Percentiles rank a stretch among this genome's conserved stretches.
These are phyloP conservation scores for Caerostris darwini DNA, from an alignment of 1,140 invertebrate species.

Conservation along the genomic window DNA sequence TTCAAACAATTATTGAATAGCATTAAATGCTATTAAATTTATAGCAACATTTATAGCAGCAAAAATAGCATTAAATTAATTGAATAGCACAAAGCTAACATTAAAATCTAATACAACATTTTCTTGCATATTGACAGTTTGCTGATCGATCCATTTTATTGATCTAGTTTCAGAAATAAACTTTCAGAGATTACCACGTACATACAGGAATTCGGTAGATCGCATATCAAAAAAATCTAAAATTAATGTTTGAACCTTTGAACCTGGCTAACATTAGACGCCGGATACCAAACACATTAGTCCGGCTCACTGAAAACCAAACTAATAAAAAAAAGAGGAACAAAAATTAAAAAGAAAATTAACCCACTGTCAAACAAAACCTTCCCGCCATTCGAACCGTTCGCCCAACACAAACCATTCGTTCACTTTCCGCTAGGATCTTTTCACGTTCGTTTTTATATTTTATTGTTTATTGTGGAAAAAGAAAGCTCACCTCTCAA, in stretches of 20 bases:
- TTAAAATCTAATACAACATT: too few species aligned
- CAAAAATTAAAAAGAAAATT: background rate
- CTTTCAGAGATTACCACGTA: background rate
- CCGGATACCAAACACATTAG: conserved; percentile 4
- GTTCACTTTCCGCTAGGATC: background rate
- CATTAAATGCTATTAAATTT: too few species aligned
- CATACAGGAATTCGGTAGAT: too few species aligned
- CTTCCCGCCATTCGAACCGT: conserved; percentile 4
- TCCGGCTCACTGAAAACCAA: background rate
- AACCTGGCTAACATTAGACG: background rate
- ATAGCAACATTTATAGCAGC: too few species aligned
- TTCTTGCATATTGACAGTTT: too few species aligned
- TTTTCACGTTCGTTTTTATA: background rate
- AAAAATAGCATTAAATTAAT: too few species aligned
- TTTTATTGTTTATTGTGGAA: background rate
- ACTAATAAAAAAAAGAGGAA: background rate
- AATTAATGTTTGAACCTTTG: background rate
- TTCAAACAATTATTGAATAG: too few species aligned
- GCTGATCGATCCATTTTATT: too few species aligned
- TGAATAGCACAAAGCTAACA: too few species aligned
- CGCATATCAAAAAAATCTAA: background rate
- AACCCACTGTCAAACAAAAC: conserved; percentile 5
- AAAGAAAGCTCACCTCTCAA: conserved; percentile 21
- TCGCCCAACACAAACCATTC: conserved; percentile 3
- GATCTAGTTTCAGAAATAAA: too few species aligned